Conservation (phyloP, 2,797 vertebrate genomes). For the Crypturellus tataupa region DNA sequence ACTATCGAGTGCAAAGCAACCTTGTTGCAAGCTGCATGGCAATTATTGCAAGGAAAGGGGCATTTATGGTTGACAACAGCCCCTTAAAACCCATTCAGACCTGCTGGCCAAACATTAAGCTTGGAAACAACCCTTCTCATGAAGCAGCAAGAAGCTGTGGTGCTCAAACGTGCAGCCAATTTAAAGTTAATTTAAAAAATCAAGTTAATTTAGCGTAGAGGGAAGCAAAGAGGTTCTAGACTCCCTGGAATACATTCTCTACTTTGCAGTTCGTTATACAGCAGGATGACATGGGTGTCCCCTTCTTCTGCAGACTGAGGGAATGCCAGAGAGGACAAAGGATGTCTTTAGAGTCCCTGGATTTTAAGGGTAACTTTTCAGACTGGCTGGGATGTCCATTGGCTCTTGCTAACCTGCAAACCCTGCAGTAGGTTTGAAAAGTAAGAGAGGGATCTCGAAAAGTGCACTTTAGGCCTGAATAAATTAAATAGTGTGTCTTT, state of each 20-base stretch:
- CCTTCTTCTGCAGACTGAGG: rapidly evolving
- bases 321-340: neutral
- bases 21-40: rapidly evolving
- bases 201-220: rapidly evolving
- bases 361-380: neutral
- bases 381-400: neutral
- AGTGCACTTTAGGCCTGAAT: rapidly evolving
- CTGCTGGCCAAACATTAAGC: rapidly evolving
- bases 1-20: rapidly evolving
- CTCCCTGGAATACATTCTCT: neutral
- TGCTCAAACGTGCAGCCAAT: neutral
- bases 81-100: neutral
- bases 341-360: neutral
- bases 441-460: rapidly evolving
- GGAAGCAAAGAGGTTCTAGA: neutral
- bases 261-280: rapidly evolving
- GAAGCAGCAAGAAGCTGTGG: rapidly evolving
- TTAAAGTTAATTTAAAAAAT: neutral
- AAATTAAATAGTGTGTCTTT: rapidly evolving
- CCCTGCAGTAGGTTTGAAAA: rapidly evolving
- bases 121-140: rapidly evolving
- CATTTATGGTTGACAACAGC: neutral
- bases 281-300: neutral
- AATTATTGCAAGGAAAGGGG: neutral
- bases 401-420: neutral